Conservation (phyloP, 1,140 invertebrate species). For the Holcopasites calliopsidis region DNA sequence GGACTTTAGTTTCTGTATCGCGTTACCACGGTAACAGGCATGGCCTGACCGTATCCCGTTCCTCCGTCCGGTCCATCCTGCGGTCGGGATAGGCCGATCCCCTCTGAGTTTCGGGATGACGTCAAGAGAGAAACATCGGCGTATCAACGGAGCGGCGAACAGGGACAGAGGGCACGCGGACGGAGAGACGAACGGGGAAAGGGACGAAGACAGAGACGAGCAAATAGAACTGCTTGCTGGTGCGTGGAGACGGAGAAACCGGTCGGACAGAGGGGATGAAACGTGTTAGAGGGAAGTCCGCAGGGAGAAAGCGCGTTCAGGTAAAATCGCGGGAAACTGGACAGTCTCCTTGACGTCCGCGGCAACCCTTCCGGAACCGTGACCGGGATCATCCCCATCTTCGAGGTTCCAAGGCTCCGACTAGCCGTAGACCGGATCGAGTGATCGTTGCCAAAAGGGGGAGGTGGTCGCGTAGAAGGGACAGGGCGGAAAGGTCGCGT, state of each 20-base stretch:
- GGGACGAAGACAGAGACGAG: slow-evolving; percentile 1
- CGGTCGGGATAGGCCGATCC: slow-evolving; percentile 56
- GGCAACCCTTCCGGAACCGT: slow-evolving; percentile 8
- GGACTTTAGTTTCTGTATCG: slow-evolving; percentile 61
- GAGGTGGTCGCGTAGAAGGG: not conserved
- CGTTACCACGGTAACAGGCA: slow-evolving; percentile 59
- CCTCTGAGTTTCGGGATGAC: slow-evolving; percentile 44
- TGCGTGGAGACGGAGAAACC: not conserved
- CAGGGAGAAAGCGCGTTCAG: slow-evolving; percentile 38
- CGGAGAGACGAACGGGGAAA: not conserved
- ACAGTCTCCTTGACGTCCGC: slow-evolving; percentile 35
- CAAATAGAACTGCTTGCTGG: not conserved
- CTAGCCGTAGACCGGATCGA: not conserved
- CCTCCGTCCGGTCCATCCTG: slow-evolving; percentile 48
- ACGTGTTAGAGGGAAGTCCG: slow-evolving; percentile 8
- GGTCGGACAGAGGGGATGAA: no score
- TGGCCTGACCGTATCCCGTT: slow-evolving; percentile 44
- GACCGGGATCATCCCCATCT: not conserved
- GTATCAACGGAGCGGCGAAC: not conserved
- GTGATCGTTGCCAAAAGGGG: slow-evolving; percentile 13
- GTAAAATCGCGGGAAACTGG: slow-evolving; percentile 37
- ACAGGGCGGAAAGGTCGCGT: slow-evolving; percentile 32
- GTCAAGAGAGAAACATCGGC: slow-evolving; percentile 2
- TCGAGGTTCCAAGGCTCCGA: not conserved
- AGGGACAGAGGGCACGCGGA: not conserved